Evolutionary conservation across 64 coral and sea anemone species (phyloP).

Genomic region (Dendronephthya gigantea): DNA sequence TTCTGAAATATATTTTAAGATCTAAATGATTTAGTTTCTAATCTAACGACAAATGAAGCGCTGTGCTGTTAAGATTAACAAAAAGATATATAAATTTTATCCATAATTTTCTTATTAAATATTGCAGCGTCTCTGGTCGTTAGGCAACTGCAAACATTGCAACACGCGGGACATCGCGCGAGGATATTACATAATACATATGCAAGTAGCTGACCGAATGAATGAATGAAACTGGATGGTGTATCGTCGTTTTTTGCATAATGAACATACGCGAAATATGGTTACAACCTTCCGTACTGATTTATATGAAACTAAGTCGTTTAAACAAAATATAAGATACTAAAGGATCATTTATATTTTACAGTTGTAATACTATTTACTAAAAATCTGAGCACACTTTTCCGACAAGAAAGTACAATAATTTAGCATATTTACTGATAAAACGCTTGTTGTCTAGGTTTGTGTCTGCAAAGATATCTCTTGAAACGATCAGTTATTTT

Average conservation of each 20-base stretch:
- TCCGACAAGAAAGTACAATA: neutral
- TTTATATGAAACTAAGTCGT: too few relatives aligned
- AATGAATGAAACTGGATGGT: neutral
- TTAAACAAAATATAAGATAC: too few relatives aligned
- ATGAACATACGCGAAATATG: neutral
- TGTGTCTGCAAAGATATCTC: neutral
- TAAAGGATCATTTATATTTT: too few relatives aligned
- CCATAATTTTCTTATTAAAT: neutral
- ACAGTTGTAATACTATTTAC: too few relatives aligned
- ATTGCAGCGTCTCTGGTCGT: neutral
- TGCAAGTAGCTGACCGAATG: neutral
- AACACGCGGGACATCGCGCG: neutral
- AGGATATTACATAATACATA: neutral
- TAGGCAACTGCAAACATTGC: neutral
- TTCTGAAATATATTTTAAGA: neutral
- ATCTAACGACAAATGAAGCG: neutral
- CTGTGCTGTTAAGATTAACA: neutral
- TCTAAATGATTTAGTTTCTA: neutral
- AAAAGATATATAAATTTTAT: neutral
- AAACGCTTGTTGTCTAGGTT: neutral
- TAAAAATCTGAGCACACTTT: too few relatives aligned
- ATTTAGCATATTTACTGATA: neutral
- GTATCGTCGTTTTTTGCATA: too few relatives aligned
- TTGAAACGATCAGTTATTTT: neutral
- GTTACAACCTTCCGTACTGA: too few relatives aligned